Percentiles rank a stretch among this genome's conserved stretches.
Conservation (phyloP, 2,888 invertebrate species). For the Lasioglossum vierecki region DNA sequence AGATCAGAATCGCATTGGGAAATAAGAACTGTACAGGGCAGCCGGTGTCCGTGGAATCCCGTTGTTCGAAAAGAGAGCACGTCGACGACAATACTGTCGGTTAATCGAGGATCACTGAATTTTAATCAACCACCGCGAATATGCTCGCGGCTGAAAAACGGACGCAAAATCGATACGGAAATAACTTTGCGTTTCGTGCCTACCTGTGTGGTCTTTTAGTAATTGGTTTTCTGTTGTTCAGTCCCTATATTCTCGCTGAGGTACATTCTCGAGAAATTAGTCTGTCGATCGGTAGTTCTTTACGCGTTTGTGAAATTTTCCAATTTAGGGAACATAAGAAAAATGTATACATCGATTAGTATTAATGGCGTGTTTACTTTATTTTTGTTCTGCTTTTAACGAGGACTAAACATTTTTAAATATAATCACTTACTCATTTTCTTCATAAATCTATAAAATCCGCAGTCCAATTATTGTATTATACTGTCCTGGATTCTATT, state of each 20-base stretch:
- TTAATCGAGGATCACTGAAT: slow-evolving; percentile 30
- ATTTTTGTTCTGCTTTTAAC: too few relatives aligned
- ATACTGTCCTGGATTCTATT: too few relatives aligned
- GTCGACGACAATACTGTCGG: slow-evolving; percentile 20
- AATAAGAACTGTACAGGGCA: not conserved
- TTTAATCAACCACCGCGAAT: slow-evolving; percentile 28
- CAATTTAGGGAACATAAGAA: not conserved
- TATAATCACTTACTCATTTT: too few relatives aligned
- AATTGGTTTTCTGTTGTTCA: not conserved
- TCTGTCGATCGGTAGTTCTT: not conserved
- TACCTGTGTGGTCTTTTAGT: not conserved
- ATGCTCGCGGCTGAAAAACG: slow-evolving; percentile 9
- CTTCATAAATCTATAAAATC: too few relatives aligned
- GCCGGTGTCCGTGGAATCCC: not conserved
- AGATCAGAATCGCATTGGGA: not conserved
- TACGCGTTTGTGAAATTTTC: not conserved
- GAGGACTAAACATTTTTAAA: too few relatives aligned
- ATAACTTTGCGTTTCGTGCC: not conserved
- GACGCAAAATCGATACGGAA: not conserved
- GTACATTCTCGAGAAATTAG: not conserved
- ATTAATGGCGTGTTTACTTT: not conserved
- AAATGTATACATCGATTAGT: not conserved
- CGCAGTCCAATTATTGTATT: too few relatives aligned
- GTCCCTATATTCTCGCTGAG: not conserved
- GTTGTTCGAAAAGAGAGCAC: not conserved